phyloP scores from a whole-genome alignment of 2,888 invertebrate species.

The Caprella mutica region DNA sequence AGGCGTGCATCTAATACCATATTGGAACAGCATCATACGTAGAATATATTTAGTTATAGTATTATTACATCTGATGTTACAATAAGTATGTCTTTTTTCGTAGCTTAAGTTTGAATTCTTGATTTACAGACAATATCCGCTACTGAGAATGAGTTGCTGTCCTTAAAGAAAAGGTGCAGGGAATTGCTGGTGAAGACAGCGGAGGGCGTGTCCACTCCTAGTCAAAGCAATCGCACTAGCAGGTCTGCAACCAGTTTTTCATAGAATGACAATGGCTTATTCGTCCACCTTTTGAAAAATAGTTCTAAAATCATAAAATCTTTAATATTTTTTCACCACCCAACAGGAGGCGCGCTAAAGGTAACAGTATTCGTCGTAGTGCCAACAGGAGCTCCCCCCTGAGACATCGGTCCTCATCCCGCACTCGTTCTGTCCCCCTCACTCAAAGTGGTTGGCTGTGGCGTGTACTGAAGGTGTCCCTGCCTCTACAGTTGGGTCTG shows the following conservation, averaged over 20 bases:
- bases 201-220: constrained; percentile 41
- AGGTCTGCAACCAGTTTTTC: too few relatives aligned
- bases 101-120: too few relatives aligned
- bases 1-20: too few relatives aligned
- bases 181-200: constrained; percentile 51
- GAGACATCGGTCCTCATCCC: constrained; percentile 46
- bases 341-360: constrained; percentile 44
- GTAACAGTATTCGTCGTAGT: constrained; percentile 48
- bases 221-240: background rate
- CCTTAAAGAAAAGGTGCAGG: constrained; percentile 58
- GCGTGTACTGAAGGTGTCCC: constrained; percentile 58
- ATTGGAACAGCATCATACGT: too few relatives aligned
- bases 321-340: too few relatives aligned
- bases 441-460: constrained; percentile 54
- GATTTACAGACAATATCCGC: constrained; percentile 55
- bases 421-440: constrained; percentile 49
- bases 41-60: too few relatives aligned
- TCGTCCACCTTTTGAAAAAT: too few relatives aligned
- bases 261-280: too few relatives aligned
- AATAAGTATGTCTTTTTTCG: too few relatives aligned
- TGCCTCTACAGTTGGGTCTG: constrained; percentile 63
- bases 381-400: constrained; percentile 46
- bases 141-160: constrained; percentile 58
- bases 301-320: too few relatives aligned
- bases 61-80: too few relatives aligned